These are phyloP conservation scores for Drosophila anomalipes DNA, from an alignment of 2,888 invertebrate genomes.

Conservation along the genomic window DNA sequence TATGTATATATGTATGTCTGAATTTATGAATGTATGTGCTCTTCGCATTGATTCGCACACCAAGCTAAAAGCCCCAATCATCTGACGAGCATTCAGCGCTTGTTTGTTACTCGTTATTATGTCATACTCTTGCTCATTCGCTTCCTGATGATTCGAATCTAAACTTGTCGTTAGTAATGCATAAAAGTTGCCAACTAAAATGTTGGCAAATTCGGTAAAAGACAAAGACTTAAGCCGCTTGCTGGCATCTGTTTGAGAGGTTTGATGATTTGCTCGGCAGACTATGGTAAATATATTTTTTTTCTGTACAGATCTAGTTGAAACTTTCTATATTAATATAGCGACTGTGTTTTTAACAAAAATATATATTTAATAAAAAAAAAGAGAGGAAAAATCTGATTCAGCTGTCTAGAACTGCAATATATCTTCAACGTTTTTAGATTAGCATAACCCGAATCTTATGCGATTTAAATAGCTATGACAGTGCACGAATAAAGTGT, in stretches of 20 bases:
- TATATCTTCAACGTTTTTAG: not conserved
- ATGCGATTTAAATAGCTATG: not conserved
- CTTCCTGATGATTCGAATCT: slow-evolving; percentile 55
- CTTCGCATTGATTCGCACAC: slow-evolving; percentile 36
- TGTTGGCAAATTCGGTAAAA: not conserved
- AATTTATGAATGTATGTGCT: not conserved
- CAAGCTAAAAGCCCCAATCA: slow-evolving; percentile 3
- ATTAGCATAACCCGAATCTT: not conserved
- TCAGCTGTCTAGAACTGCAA: not conserved
- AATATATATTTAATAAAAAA: not conserved
- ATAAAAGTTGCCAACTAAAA: slow-evolving; percentile 7
- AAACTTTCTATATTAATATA: not conserved
- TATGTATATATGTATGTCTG: not conserved
- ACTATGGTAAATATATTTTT: not conserved
- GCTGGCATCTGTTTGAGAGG: not conserved
- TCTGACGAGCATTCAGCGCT: slow-evolving; percentile 18
- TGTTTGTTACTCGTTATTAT: slow-evolving; percentile 58
- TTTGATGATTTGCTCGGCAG: not conserved
- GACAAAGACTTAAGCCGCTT: not conserved
- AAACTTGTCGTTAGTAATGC: slow-evolving; percentile 33
- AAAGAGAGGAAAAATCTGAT: not conserved
- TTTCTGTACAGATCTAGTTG: not conserved
- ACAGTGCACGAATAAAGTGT: not conserved
- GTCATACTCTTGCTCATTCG: slow-evolving; percentile 70
- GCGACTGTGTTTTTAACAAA: not conserved